A percentile compares a stretch with the other conserved stretches of the same genome.
Evolutionary conservation across 2,888 invertebrate genomes (phyloP).

Genomic region (Smittia aterrima): DNA sequence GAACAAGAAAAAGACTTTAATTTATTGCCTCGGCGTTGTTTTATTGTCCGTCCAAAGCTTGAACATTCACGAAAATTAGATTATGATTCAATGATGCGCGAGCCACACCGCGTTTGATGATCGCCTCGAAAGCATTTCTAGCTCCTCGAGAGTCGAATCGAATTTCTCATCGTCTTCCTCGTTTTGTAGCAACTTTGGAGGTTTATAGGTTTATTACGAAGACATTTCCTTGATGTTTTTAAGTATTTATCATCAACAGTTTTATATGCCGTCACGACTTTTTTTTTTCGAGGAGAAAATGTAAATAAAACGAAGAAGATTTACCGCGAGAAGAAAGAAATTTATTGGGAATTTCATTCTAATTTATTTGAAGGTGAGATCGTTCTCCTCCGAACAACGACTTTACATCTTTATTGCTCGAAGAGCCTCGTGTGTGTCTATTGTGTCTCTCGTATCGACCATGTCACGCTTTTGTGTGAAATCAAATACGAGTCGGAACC

Average conservation of each 20-base stretch:
- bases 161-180: neutral
- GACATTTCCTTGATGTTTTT: conserved; percentile 36
- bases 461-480: neutral
- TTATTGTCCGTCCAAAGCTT: neutral
- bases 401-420: conserved; percentile 22
- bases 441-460: neutral
- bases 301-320: neutral
- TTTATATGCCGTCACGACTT: conserved; percentile 8
- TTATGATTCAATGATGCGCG: conserved; percentile 15
- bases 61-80: conserved; percentile 12
- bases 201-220: conserved; percentile 38
- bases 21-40: neutral
- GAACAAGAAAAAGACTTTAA: neutral
- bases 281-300: neutral
- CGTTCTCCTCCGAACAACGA: neutral
- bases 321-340: neutral
- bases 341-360: neutral
- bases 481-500: conserved; percentile 8
- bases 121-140: neutral
- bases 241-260: conserved; percentile 15
- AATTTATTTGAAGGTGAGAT: conserved; percentile 13
- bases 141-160: neutral
- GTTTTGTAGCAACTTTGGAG: conserved; percentile 21
- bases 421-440: neutral
- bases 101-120: conserved; percentile 17